phyloP scores from a whole-genome alignment of 1,140 invertebrate genomes.

The Pseudobourletiella spinata region DNA sequence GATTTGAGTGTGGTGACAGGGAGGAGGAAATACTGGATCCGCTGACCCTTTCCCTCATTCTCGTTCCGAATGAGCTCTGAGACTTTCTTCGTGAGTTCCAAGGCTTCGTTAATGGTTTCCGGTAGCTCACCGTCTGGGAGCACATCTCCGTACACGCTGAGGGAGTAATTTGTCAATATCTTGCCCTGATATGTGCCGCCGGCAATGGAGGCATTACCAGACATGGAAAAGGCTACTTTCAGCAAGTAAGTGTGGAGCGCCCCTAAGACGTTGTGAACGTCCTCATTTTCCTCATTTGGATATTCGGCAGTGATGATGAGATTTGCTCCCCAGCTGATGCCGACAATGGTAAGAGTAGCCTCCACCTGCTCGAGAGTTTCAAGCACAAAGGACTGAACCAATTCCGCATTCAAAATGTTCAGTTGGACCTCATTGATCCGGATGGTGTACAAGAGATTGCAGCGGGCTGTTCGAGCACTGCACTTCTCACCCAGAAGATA shows the following conservation, averaged over 20 bases:
- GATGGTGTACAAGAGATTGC: slow-evolving; percentile 14
- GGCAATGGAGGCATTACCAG: not conserved
- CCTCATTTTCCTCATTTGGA: slow-evolving; percentile 3
- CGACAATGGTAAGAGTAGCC: slow-evolving; percentile 13
- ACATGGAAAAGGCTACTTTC: not conserved
- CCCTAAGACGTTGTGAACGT: slow-evolving; percentile 7
- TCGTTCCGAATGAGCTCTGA: not conserved
- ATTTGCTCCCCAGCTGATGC: slow-evolving; percentile 17
- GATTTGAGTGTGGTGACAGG: not conserved
- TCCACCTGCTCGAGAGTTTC: not conserved
- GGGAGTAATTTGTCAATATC: not conserved
- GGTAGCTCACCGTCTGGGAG: slow-evolving; percentile 5
- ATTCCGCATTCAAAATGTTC: slow-evolving; percentile 14
- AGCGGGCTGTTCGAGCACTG: not conserved
- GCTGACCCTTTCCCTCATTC: slow-evolving; percentile 14
- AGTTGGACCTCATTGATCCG: slow-evolving; percentile 5
- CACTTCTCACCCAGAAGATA: slow-evolving; percentile 7
- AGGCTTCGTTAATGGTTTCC: slow-evolving; percentile 8
- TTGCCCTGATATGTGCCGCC: slow-evolving; percentile 1
- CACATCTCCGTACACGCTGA: slow-evolving; percentile 17
- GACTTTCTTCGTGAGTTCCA: slow-evolving; percentile 10
- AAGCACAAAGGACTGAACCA: slow-evolving; percentile 1
- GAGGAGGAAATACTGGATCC: not conserved
- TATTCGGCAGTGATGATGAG: not conserved
- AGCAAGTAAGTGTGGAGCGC: not conserved